phyloP scores from a whole-genome alignment of 2,113 vertebrate genomes.

The Sialia sialis region DNA sequence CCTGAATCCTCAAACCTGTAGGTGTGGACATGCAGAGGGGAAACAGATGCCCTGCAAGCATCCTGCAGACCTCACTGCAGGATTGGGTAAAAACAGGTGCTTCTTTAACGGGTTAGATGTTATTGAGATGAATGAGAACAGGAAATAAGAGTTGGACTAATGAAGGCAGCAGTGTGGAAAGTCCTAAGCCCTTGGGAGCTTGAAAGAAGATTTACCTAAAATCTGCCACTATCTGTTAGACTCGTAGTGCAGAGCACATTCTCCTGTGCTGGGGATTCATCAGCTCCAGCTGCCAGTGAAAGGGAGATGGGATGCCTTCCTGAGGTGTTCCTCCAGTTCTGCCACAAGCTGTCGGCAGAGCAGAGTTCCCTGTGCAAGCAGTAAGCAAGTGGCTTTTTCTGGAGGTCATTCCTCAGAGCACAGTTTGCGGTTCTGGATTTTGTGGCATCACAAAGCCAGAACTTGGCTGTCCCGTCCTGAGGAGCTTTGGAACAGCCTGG shows the following conservation, averaged over 20 bases:
- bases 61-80: background rate
- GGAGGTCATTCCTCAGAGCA: background rate
- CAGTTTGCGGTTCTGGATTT: background rate
- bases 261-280: background rate
- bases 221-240: slow-evolving; percentile 15
- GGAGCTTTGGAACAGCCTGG: background rate
- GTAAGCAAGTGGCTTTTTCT: background rate
- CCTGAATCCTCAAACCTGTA: background rate
- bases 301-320: background rate
- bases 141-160: background rate
- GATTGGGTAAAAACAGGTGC: background rate
- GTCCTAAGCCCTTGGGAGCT: background rate
- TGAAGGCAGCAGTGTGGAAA: background rate
- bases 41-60: background rate
- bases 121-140: background rate
- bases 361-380: background rate
- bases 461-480: background rate
- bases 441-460: background rate
- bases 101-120: background rate
- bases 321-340: background rate
- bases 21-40: background rate
- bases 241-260: rapidly evolving
- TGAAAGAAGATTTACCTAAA: slow-evolving; percentile 2
- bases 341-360: background rate
- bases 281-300: background rate